Conservation (phyloP, 2,113 vertebrate species). For the Ceyx cyanopectus region DNA sequence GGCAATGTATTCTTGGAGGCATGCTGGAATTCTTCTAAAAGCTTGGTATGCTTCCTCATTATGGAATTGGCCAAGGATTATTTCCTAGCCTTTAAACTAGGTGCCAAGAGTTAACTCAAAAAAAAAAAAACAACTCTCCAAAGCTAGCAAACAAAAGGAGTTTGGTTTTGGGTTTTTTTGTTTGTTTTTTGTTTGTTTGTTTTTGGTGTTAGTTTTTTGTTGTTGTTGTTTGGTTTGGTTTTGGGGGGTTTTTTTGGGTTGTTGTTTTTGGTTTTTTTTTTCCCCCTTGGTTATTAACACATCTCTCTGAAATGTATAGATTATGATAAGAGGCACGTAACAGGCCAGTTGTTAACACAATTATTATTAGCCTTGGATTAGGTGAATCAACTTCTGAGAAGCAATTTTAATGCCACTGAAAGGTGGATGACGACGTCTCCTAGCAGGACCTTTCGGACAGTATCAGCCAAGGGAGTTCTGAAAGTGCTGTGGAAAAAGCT, state of each 20-base stretch:
- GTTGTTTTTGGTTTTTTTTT: too few relatives aligned
- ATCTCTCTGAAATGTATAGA: neutral
- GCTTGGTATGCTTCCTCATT: neutral
- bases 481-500: neutral
- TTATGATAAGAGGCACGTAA: neutral
- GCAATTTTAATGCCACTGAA: neutral
- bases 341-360: neutral
- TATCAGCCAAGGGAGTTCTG: neutral
- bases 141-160: neutral
- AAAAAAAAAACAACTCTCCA: neutral
- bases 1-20: neutral
- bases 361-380: neutral
- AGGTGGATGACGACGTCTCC: neutral
- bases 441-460: neutral
- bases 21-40: neutral
- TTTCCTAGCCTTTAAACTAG: neutral
- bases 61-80: neutral
- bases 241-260: neutral
- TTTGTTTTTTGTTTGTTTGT: too few relatives aligned
- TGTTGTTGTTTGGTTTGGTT: too few relatives aligned
- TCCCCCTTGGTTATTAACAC: neutral
- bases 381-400: neutral
- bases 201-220: too few relatives aligned
- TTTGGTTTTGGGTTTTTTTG: neutral
- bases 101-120: neutral